A percentile compares a stretch with the other conserved stretches of the same genome.
Evolutionary conservation across 2,888 invertebrate genomes (phyloP).

Genomic region (Ischnura elegans): DNA sequence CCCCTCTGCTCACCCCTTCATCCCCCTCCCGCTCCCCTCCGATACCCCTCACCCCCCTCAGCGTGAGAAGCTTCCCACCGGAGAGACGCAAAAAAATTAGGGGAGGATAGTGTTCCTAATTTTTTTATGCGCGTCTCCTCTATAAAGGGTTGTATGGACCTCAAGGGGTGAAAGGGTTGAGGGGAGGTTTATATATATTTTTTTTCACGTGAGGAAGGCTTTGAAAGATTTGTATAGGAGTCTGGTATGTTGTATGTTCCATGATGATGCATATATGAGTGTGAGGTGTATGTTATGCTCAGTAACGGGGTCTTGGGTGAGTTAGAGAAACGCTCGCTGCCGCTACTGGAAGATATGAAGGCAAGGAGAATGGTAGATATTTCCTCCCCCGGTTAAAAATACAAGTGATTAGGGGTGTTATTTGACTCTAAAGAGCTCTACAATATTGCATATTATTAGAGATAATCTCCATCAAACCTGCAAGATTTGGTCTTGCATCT

Average conservation of each 20-base stretch:
- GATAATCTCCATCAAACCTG: no score
- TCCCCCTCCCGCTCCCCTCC: background rate
- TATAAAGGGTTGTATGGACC: background rate
- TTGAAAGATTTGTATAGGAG: background rate
- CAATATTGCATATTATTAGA: no score
- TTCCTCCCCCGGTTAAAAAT: no score
- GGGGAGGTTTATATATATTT: background rate
- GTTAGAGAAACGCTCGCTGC: no score
- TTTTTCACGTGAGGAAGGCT: background rate
- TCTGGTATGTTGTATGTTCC: background rate
- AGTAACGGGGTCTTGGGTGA: no score
- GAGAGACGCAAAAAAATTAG: background rate
- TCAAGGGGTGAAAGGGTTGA: background rate
- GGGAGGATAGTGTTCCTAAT: background rate
- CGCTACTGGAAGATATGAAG: no score
- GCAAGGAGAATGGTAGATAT: no score
- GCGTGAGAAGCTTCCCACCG: conserved; percentile 61
- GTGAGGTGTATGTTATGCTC: background rate
- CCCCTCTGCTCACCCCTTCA: background rate
- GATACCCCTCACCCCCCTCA: background rate
- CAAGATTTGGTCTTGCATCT: no score
- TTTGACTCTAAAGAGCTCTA: no score
- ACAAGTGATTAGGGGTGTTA: no score
- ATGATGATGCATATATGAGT: background rate
- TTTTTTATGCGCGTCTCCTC: background rate